Evolutionary conservation across 2,888 invertebrate genomes (phyloP), one percentile per base, ranked within the genome.

Genomic region (Sminthurides aquaticus): DNA sequence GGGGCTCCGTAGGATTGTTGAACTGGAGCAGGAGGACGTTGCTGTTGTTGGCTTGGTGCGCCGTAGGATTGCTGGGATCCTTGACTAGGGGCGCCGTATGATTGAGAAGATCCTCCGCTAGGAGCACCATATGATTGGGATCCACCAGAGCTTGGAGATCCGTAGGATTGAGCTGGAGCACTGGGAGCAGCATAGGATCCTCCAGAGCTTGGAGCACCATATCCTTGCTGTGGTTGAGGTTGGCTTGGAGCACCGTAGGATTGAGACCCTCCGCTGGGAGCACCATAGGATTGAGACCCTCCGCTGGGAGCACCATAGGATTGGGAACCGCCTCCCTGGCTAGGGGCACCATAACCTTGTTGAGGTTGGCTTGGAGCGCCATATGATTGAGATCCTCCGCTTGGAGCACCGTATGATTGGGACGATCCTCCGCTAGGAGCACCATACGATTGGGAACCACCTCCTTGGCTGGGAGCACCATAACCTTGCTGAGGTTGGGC

Each of bases 261-360:
- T 22, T 15, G 22, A 52, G 52, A 52, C 20, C 20, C 20, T 5
- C 52, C 52, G 20, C 22, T 15, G 5, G 52, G 52, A 20, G 52
- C 52, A 15, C 52, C 52, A 20, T 52, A 52, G 20, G 52, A 52
- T 20, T 52, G 52, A 5, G 8, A 20, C 20, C 11, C 11, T 5
- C 11, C 52, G 20, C 11, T 8, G 8, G 52, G 52, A 20, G 52
- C 52, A 22, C 52, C 52, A 20, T 52, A 52, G 5, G 52, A 52
- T 20, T 52, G 52, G 22, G 52, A 20, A 15, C 43, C 43, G 5
- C 43, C 43, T 11, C 43, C 43, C 22, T 15, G 22, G 18, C 22
- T 52, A 20, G 52, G 52, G 18, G 52, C 52, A 15, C 52, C 52
- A 20, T 52, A 52, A 52, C 11, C 5, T 52, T 52, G 52, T 52